Conservation (phyloP, 2,888 invertebrate species). For the Sesamia inferens region DNA sequence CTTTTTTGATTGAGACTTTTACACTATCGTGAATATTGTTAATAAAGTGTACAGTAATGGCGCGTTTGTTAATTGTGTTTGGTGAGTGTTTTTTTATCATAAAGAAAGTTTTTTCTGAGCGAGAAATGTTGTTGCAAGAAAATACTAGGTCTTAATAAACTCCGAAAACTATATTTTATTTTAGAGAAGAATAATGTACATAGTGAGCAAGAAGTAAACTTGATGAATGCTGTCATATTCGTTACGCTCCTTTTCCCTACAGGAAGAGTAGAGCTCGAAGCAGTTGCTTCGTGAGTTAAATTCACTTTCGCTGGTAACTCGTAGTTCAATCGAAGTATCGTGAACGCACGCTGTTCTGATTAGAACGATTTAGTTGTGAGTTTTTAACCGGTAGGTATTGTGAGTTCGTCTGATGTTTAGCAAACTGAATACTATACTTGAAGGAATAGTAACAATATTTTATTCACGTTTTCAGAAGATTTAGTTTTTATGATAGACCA, state of each 20-base stretch:
- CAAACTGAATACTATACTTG: neutral
- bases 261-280: conserved; percentile 15
- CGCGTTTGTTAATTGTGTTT: conserved; percentile 44
- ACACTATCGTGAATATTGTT: conserved; percentile 43
- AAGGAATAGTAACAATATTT: neutral
- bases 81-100: conserved; percentile 55
- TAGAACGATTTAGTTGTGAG: neutral
- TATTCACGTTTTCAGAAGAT: neutral
- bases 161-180: neutral
- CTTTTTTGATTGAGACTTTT: conserved; percentile 45
- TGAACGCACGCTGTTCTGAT: neutral
- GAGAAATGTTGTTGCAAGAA: conserved; percentile 3
- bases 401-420: neutral
- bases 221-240: conserved; percentile 7
- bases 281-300: conserved; percentile 5
- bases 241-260: conserved; percentile 40
- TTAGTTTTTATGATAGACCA: too few species aligned
- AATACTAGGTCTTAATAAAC: neutral
- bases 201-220: conserved; percentile 10
- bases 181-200: neutral
- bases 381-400: neutral
- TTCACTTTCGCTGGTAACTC: conserved; percentile 42
- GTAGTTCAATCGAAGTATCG: neutral
- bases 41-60: conserved; percentile 59
- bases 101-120: conserved; percentile 26